A percentile compares a stretch with the other conserved stretches of the same genome.
phyloP scores from a whole-genome alignment of 2,888 invertebrate genomes.

The Aphodius sticticus region DNA sequence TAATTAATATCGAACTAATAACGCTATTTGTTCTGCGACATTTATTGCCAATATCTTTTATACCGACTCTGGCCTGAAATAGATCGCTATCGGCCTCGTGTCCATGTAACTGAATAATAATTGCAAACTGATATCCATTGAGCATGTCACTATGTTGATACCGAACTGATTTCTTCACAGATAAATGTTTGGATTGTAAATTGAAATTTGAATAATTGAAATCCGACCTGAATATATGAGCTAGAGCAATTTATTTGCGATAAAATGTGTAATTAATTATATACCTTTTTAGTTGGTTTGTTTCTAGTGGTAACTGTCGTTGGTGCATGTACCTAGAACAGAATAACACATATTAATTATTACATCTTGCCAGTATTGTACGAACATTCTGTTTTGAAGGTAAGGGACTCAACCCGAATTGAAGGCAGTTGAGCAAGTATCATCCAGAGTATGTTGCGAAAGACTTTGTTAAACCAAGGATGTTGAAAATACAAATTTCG shows the following conservation, averaged over 20 bases:
- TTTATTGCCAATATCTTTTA: neutral
- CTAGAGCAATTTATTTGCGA: no score
- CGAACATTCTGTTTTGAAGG: no score
- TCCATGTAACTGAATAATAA: neutral
- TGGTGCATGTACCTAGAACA: no score
- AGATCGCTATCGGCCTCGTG: neutral
- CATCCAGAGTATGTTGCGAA: neutral
- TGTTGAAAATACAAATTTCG: neutral
- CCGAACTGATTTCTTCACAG: neutral
- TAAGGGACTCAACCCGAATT: neutral
- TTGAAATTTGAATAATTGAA: neutral
- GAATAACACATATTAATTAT: neutral
- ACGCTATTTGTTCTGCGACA: neutral
- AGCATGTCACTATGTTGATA: neutral
- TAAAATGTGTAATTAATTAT: no score
- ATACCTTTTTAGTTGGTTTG: no score
- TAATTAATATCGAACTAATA: slow-evolving; percentile 4
- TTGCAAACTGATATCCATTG: neutral
- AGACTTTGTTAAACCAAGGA: neutral
- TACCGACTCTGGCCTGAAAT: neutral
- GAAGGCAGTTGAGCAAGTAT: neutral
- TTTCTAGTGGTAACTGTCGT: neutral
- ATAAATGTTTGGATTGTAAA: neutral
- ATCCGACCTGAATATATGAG: neutral
- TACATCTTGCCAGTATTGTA: neutral